Evolutionary conservation across 2,797 vertebrate species (phyloP), one percentile per base, ranked within the genome.

Genomic region (Liparis tanakae): DNA sequence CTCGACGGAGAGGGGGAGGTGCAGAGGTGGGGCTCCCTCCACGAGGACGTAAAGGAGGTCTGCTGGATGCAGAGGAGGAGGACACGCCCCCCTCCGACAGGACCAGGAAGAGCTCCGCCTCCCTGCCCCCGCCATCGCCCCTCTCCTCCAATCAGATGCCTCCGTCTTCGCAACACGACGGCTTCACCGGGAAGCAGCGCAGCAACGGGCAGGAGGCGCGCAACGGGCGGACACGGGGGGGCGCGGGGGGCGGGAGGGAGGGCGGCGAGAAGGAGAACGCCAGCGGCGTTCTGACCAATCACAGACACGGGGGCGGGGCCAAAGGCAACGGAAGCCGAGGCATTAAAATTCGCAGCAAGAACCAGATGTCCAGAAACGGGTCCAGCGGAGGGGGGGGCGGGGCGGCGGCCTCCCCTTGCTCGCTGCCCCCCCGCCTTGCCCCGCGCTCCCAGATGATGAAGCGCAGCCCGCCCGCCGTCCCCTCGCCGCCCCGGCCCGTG

Each of bases 401-500:
- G 1, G 70, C 25, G 85, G 88, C 91, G 1, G 85, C 92, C 39
- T 91, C 87, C 20, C 85, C 92, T 3, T 93, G 94, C 76, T 93
- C 93, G 17, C 87, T 94, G 65, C 89, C 89, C 17, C 94, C 89
- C 62, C 94, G 89, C 67, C 85, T 93, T 30, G 87, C 92, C 10
- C 86, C 94, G 0, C 94, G 94, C 67, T 95, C 93, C 10, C 94
- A 95, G 70, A 79, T 96, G 82, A 88, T 96, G 86, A 95, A 95
- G 83, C 90, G 94, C 72, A 94, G 94, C 73, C 95, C 96, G 22
- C 95, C 96, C 0, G 92, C 96, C 5, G 95, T 96, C 63, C 96
- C 96, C 18, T 96, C 96, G 0, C 96, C 96, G 0, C 96, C 96
- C 1, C 91, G 94, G 6, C 96, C 96, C 1, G 82, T 96, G 15